Conservation (phyloP, 1,140 invertebrate species). For the Solen grandis region DNA sequence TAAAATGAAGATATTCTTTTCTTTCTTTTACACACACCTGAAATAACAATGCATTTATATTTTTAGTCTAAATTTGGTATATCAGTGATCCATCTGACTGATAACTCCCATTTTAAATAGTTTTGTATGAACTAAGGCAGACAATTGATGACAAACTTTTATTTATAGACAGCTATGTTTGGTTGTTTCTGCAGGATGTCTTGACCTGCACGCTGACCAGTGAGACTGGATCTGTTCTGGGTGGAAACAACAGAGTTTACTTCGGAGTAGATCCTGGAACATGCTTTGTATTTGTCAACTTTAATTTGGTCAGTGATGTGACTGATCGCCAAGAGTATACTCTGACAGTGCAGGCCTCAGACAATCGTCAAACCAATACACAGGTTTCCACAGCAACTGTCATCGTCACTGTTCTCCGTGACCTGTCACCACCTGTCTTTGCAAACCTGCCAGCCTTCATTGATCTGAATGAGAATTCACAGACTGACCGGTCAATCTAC, state of each 20-base stretch:
- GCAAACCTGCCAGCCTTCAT: constrained; percentile 57
- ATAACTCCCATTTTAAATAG: too few species aligned
- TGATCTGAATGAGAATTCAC: constrained; percentile 56
- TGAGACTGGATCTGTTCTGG: constrained; percentile 16
- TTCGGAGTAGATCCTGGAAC: constrained; percentile 63
- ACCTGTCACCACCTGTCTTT: constrained; percentile 62
- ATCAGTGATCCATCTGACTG: too few species aligned
- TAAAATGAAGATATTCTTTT: too few species aligned
- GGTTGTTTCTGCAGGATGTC: too few species aligned
- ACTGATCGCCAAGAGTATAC: constrained; percentile 59
- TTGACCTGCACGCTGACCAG: constrained; percentile 59
- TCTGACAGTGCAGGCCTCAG: constrained; percentile 57
- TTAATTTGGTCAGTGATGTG: constrained; percentile 49
- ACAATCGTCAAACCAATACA: constrained; percentile 54
- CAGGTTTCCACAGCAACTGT: constrained; percentile 60
- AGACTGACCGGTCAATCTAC: constrained; percentile 4
- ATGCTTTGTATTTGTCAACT: constrained; percentile 62
- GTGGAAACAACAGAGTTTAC: constrained; percentile 24
- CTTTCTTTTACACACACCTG: too few species aligned
- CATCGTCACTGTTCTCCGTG: constrained; percentile 62
- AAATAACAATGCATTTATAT: too few species aligned
- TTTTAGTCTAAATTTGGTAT: too few species aligned
- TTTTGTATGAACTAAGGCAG: too few species aligned
- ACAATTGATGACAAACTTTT: too few species aligned
- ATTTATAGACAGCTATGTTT: too few species aligned